Conservation (phyloP, 2,888 invertebrate species). For the Homarus gammarus region DNA sequence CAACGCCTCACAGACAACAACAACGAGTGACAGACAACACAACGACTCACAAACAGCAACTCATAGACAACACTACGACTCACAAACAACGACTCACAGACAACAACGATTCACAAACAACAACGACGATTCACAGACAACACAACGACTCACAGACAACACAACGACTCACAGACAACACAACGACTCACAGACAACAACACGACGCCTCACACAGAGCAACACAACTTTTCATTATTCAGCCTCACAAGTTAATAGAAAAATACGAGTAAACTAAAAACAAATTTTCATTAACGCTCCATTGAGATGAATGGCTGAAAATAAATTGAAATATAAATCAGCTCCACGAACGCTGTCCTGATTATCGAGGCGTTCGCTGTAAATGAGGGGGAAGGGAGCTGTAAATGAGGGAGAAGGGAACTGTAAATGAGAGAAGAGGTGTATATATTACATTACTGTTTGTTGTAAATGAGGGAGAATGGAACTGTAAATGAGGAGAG, state of each 20-base stretch:
- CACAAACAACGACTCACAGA: too few relatives aligned
- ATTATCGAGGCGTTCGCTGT: slow-evolving; percentile 48
- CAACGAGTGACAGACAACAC: too few relatives aligned
- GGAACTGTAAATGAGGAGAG: background rate
- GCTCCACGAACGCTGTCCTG: slow-evolving; percentile 34
- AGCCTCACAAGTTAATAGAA: slow-evolving; percentile 65
- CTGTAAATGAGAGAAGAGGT: background rate
- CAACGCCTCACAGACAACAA: background rate
- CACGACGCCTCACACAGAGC: slow-evolving; percentile 71
- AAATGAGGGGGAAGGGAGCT: slow-evolving; percentile 27
- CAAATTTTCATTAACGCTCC: slow-evolving; percentile 65
- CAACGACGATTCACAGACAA: slow-evolving; percentile 8
- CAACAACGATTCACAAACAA: background rate
- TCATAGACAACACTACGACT: too few relatives aligned
- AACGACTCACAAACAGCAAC: background rate
- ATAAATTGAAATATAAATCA: slow-evolving; percentile 70
- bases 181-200: slow-evolving; percentile 52
- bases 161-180: slow-evolving; percentile 66
- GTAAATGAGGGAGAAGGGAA: background rate
- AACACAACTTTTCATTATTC: slow-evolving; percentile 52
- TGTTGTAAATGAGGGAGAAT: background rate
- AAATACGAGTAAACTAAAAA: slow-evolving; percentile 69
- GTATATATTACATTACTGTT: background rate
- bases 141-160: slow-evolving; percentile 17
- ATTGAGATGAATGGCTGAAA: slow-evolving; percentile 67